Base-by-base conservation (phyloP, 2,888 invertebrate genomes). In the Cartodere bifasciata region DNA sequence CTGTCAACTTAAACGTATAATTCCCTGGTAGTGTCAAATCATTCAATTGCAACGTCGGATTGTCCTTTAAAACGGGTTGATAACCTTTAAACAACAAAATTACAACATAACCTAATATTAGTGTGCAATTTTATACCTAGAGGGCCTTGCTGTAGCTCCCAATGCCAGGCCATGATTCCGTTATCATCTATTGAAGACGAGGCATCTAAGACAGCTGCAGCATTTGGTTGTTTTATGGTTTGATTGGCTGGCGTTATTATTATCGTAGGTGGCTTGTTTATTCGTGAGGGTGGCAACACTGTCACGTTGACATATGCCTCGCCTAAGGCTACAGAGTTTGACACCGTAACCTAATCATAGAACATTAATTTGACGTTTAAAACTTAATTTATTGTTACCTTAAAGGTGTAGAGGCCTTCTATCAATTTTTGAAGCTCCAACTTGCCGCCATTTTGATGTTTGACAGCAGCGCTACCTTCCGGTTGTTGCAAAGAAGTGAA, bases 101-200 rank as follows among this genome's bases (percentile, higher is more conserved):
- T 13, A 23, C 16, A 26, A 13, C n/a, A 13, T 14, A 7, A 14
- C 2, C 16, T 28, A 20, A 28, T 28, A 20, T 5, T 20, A 28
- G 12, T 20, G 16, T 16, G 16, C 9, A 17, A 23, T 22, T 28
- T 10, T 17, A 12, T 10, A 57, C 57, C 58, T 36, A 82, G 67
- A 1, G 94, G 94, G 0, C 88, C 87, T 32, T 81, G 78, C 17
- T 85, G 82, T 16, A 90, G 64, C 56, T 92, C 91, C 94, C 94
- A 95, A 52, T 84, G 84, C 75, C 86, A 94, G 1, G 75, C 75
- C 42, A 79, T 72, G 39, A 92, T 86, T 37, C 75, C 77, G 50
- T 85, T 84, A 50, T 92, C 91, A 44, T 84, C 83, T 52, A 51
- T 58, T 1, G 56, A 53, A 5, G 58, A 52, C 2, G 71, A 70